phyloP scores from a whole-genome alignment of 2,888 invertebrate species.

The Taenaris catops region DNA sequence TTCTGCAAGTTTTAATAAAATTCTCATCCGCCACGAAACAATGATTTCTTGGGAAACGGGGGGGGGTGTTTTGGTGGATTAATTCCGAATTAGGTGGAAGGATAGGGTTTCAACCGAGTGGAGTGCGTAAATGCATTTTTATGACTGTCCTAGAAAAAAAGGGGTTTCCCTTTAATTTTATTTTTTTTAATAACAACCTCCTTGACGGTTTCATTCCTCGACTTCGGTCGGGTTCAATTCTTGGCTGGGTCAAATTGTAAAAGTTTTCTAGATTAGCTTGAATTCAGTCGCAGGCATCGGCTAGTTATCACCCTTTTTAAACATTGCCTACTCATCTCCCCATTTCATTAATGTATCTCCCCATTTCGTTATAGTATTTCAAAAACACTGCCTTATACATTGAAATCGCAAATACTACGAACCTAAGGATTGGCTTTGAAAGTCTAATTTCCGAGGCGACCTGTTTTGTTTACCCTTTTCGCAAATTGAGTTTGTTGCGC shows the following conservation, averaged over 20 bases:
- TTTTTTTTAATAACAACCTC: too few species aligned
- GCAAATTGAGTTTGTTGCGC: constrained; percentile 58
- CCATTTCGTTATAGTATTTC: too few species aligned
- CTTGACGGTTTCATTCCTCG: neutral
- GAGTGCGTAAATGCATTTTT: too few species aligned
- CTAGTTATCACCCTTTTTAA: neutral
- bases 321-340: neutral
- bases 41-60: neutral
- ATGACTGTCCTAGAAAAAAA: too few species aligned
- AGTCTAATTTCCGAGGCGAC: constrained; percentile 20
- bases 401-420: constrained; percentile 2
- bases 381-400: too few species aligned
- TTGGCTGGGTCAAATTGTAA: neutral
- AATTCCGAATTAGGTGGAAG: too few species aligned
- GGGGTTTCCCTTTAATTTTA: too few species aligned
- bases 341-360: too few species aligned
- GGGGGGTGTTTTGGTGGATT: too few species aligned
- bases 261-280: neutral
- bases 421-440: constrained; percentile 10
- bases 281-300: neutral
- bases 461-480: constrained; percentile 50
- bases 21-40: constrained; percentile 16
- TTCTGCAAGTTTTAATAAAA: constrained; percentile 48
- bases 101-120: too few species aligned
- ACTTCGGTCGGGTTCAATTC: neutral